Evolutionary conservation across 2,888 invertebrate species (phyloP).

Genomic region (Cetonia aurata): DNA sequence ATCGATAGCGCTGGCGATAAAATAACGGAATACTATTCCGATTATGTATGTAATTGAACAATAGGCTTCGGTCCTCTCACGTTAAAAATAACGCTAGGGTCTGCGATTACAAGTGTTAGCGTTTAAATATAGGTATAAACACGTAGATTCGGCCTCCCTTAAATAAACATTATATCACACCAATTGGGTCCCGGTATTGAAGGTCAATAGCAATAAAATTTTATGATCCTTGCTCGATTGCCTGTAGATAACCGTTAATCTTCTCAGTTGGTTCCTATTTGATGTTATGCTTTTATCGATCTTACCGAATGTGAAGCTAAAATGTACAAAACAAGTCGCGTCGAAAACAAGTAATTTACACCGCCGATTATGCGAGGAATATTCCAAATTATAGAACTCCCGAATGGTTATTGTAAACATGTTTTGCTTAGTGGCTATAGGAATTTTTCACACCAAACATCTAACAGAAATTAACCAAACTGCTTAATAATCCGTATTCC

Average conservation of each 20-base stretch:
- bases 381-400: too few species aligned
- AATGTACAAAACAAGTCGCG: too few species aligned
- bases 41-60: conserved; percentile 16
- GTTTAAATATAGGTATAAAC: neutral
- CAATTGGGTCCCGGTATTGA: conserved; percentile 1
- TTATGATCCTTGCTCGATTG: conserved; percentile 8
- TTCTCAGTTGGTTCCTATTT: neutral
- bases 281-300: neutral
- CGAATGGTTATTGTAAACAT: too few species aligned
- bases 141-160: neutral
- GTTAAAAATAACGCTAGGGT: conserved; percentile 5
- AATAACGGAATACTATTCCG: conserved; percentile 11
- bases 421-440: too few species aligned
- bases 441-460: too few species aligned
- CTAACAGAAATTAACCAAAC: too few species aligned
- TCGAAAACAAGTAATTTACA: too few species aligned
- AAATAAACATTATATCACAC: conserved; percentile 14
- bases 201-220: conserved; percentile 1
- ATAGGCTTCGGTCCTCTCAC: neutral
- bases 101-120: neutral
- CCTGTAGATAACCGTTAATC: conserved; percentile 7
- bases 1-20: conserved; percentile 18
- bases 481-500: too few species aligned
- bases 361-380: too few species aligned
- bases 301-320: neutral